Evolutionary conservation across 2,113 vertebrate species (phyloP), one percentile per base, ranked within the genome.

Genomic region (Notothenia coriiceps): DNA sequence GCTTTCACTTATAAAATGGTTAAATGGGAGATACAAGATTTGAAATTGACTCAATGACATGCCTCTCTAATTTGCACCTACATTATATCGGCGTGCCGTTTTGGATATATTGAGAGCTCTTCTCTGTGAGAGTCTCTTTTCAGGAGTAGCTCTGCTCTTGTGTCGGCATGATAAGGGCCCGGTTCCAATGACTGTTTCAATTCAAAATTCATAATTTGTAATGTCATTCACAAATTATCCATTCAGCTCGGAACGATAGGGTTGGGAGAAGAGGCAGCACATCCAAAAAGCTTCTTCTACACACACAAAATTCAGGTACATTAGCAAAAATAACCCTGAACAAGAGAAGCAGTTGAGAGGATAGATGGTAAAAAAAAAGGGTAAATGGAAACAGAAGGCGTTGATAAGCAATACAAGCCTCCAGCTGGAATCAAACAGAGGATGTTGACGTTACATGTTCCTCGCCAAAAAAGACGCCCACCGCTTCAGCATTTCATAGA

Each of bases 71-170:
- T 88, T 59, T 82, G 75, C 74, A 86, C 46, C 67, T 85, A 70
- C 67, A 73, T 79, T 86, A 75, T 57, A 75, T 70, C 43, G 70
- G 62, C 71, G 67, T 50, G 50, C 60, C 69, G 79, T 71, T 86
- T 85, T 20, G 8, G 71, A 47, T 77, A 74, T 63, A 90, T 79
- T 86, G 82, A 92, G 76, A 81, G 83, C 85, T 77, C 84, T 82
- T 91, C 71, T 86, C 61, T 80, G 43, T 61, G 71, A 85, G 86
- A 86, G 80, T 82, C 64, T 86, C 75, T 91, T 92, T 90, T 80
- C 76, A 81, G 47, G 59, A 78, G 85, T 67, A 85, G 73, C 73
- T 80, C 68, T 73, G 82, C 83, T 78, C 75, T 86, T 89, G 57
- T 88, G 74, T 74, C 76, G 80, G 79, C 66, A 64, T 55, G 79